Percentiles rank a stretch among this genome's conserved stretches.
These are phyloP conservation scores for Esox niger DNA, from an alignment of 2,113 vertebrate species.

Conservation along the genomic window DNA sequence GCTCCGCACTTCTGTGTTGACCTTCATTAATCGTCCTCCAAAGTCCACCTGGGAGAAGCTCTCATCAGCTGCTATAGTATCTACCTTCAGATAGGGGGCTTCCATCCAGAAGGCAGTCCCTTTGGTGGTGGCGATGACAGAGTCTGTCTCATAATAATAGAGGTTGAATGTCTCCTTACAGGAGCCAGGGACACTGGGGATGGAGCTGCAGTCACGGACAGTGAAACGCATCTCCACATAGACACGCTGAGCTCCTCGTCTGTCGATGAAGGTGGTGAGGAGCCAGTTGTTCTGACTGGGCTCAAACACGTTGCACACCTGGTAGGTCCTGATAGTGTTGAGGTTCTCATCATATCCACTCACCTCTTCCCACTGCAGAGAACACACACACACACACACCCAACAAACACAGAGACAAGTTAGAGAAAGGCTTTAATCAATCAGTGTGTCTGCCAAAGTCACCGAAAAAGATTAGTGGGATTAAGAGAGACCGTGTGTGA, in stretches of 20 bases:
- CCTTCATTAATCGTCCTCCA: conserved; percentile 95
- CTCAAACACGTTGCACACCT: conserved; percentile 98
- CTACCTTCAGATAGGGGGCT: conserved; percentile 91
- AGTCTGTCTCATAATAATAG: conserved; percentile 95
- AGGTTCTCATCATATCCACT: conserved; percentile 96
- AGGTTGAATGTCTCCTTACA: conserved; percentile 99
- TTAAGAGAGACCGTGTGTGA: not conserved
- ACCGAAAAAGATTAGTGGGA: not conserved
- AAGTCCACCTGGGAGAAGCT: conserved; percentile 91
- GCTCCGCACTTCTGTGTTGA: conserved; percentile 96
- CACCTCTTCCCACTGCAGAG: conserved; percentile 92
- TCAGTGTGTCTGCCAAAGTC: not conserved
- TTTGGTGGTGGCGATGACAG: conserved; percentile 84
- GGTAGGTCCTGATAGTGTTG: conserved; percentile 95
- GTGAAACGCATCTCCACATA: conserved; percentile 99
- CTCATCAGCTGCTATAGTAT: conserved; percentile 81
- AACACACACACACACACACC: conserved; percentile 11
- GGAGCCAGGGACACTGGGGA: conserved; percentile 93
- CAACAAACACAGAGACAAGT: not conserved
- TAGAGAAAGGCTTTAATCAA: not conserved
- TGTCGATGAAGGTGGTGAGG: conserved; percentile 92
- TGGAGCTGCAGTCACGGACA: conserved; percentile 95
- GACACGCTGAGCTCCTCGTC: conserved; percentile 88
- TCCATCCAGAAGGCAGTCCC: conserved; percentile 91
- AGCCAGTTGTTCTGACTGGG: conserved; percentile 99